These are phyloP conservation scores for Aramus guarauna DNA, from an alignment of 2,113 vertebrate species.

Conservation along the genomic window DNA sequence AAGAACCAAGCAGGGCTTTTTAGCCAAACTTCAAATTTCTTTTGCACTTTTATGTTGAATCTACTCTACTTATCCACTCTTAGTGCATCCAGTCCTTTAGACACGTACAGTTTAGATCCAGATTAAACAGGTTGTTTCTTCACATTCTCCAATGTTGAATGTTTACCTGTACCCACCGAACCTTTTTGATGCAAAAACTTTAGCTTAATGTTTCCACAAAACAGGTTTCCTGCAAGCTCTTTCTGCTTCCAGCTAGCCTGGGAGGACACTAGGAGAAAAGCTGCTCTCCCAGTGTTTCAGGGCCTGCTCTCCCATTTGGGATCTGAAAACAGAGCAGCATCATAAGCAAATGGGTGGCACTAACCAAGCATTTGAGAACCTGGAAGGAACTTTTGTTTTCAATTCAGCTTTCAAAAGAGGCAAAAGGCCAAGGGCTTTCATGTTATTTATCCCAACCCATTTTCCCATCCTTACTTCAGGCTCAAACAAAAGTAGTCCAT, in stretches of 20 bases:
- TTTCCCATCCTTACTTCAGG: constrained; percentile 47
- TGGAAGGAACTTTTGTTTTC: constrained; percentile 49
- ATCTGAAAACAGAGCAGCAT: neutral
- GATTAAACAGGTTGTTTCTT: neutral
- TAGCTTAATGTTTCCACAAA: neutral
- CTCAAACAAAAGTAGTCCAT: constrained; percentile 57
- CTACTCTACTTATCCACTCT: neutral
- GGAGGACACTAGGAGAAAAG: neutral
- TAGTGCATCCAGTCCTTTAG: neutral
- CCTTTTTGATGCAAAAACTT: neutral
- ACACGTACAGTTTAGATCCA: neutral
- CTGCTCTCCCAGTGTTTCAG: neutral
- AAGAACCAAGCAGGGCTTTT: neutral
- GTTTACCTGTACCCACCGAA: neutral
- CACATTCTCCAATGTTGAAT: neutral
- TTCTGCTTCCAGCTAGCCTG: neutral
- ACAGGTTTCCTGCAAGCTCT: neutral
- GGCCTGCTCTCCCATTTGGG: neutral
- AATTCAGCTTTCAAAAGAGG: constrained; percentile 51
- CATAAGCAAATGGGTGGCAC: constrained; percentile 25
- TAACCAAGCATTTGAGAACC: neutral
- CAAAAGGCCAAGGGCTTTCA: constrained; percentile 45
- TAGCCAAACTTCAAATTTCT: neutral
- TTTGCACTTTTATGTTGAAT: neutral
- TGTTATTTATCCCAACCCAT: constrained; percentile 54